Conservation (phyloP, 2,888 invertebrate species). For the Chorisops tibialis region DNA sequence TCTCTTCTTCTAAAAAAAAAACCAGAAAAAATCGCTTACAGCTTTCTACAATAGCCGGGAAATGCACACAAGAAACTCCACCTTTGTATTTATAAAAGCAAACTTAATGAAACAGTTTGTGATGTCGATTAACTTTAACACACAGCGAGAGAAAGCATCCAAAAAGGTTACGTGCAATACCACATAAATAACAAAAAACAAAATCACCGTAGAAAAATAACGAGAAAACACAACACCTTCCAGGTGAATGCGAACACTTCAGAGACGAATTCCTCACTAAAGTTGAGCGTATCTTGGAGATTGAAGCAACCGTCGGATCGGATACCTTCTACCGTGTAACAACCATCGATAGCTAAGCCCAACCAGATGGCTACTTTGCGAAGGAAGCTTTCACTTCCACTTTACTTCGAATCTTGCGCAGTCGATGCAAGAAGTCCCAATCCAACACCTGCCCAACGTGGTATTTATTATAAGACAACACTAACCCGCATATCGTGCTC, state of each 20-base stretch:
- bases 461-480: no score
- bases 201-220: no score
- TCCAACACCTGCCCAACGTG: no score
- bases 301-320: background rate
- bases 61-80: background rate
- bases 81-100: background rate
- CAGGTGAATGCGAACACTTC: slow-evolving; percentile 15
- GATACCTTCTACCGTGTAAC: no score
- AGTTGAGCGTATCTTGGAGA: background rate
- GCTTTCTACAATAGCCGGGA: slow-evolving; percentile 11
- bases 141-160: slow-evolving; percentile 23
- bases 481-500: no score
- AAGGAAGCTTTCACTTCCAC: no score
- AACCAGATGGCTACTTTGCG: no score
- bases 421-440: no score
- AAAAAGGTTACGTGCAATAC: slow-evolving; percentile 10
- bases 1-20: no score
- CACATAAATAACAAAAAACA: no score
- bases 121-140: slow-evolving; percentile 7
- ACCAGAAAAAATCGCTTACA: background rate
- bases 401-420: no score
- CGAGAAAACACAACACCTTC: slow-evolving; percentile 1
- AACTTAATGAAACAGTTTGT: slow-evolving; percentile 12
- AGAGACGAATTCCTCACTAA: slow-evolving; percentile 20
- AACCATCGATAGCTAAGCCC: no score